Evolutionary conservation across 2,888 invertebrate species (phyloP).

Genomic region (Resseliella maxima): DNA sequence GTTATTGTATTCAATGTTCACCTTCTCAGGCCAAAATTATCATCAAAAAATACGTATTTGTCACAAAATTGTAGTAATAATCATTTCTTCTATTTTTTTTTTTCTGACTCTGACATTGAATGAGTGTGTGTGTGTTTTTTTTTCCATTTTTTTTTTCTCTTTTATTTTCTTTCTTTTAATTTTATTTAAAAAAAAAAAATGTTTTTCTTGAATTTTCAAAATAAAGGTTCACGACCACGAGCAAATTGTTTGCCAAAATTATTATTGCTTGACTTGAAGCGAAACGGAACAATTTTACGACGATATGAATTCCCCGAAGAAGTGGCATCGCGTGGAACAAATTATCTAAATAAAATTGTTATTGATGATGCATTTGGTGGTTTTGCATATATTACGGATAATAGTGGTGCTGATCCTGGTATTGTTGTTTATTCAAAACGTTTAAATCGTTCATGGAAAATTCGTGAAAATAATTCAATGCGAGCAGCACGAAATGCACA

Average conservation of each 20-base stretch:
- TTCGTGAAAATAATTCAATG: conserved; percentile 76
- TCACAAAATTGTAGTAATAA: conserved; percentile 19
- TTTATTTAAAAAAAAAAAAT: background rate
- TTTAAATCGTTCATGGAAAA: conserved; percentile 77
- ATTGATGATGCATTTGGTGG: conserved; percentile 76
- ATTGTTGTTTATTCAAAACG: conserved; percentile 77
- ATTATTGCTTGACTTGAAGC: conserved; percentile 75
- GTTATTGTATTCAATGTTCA: conserved; percentile 32
- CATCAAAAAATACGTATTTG: conserved; percentile 9
- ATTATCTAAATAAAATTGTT: conserved; percentile 74
- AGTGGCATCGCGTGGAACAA: conserved; percentile 71
- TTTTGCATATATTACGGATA: conserved; percentile 80
- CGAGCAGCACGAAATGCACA: conserved; percentile 71
- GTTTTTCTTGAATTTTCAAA: background rate
- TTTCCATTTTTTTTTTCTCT: background rate
- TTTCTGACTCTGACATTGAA: conserved; percentile 23
- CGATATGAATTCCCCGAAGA: conserved; percentile 74
- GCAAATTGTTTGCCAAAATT: conserved; percentile 77
- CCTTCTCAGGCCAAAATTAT: conserved; percentile 25
- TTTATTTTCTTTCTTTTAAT: too few species aligned
- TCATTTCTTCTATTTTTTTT: conserved; percentile 21
- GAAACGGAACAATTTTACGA: conserved; percentile 70
- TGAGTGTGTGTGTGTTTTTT: background rate
- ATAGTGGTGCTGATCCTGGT: conserved; percentile 73
- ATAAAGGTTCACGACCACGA: conserved; percentile 58